phyloP scores from a whole-genome alignment of 2,113 vertebrate genomes.

The Pelecanoides urinatrix region DNA sequence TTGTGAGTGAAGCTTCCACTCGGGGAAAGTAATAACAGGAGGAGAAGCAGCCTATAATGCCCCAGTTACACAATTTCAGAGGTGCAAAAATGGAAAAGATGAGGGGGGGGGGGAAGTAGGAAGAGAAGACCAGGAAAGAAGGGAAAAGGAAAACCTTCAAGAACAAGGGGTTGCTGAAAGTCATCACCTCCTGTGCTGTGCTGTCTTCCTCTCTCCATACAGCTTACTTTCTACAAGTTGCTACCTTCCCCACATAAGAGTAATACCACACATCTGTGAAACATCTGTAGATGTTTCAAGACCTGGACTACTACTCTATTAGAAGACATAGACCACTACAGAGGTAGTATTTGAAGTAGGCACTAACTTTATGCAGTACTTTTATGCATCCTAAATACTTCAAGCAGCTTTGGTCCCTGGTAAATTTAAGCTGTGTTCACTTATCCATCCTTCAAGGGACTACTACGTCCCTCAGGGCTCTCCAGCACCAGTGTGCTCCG shows the following conservation, averaged over 20 bases:
- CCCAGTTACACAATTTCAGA: slow-evolving; percentile 45
- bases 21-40: slow-evolving; percentile 25
- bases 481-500: background rate
- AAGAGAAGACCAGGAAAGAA: background rate
- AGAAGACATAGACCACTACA: background rate
- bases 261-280: background rate
- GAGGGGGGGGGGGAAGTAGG: background rate
- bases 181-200: background rate
- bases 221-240: background rate
- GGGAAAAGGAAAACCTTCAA: background rate
- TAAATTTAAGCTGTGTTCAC: background rate
- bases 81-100: slow-evolving; percentile 27
- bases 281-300: fast-evolving
- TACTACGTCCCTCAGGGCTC: background rate
- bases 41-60: slow-evolving; percentile 9
- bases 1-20: slow-evolving; percentile 37
- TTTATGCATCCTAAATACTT: background rate
- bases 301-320: background rate
- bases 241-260: background rate
- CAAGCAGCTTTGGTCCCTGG: background rate
- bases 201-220: background rate
- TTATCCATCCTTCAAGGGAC: background rate
- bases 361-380: background rate
- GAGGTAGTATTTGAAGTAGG: background rate
- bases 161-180: background rate